These are phyloP conservation scores for Silurus glanis DNA, from an alignment of 2,113 vertebrate species.

Conservation along the genomic window DNA sequence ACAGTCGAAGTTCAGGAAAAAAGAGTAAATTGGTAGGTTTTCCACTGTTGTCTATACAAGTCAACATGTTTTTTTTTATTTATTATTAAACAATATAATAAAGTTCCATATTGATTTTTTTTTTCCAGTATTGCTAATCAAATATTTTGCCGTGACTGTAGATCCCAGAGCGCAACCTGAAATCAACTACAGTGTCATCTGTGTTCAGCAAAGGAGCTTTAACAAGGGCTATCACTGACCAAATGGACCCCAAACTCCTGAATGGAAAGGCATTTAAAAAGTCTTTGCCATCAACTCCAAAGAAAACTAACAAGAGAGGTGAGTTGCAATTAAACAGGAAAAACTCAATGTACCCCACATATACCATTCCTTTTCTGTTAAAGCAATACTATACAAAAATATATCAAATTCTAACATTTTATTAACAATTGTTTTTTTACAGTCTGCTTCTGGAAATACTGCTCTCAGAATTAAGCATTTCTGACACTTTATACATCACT, in stretches of 20 bases:
- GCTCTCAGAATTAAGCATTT: conserved; percentile 73
- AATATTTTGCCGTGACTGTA: conserved; percentile 25
- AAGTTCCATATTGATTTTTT: background rate
- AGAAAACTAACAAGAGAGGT: conserved; percentile 77
- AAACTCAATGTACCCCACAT: background rate
- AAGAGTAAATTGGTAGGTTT: conserved; percentile 67
- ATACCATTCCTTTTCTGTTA: background rate
- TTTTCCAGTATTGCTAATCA: background rate
- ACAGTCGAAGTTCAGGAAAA: conserved; percentile 58
- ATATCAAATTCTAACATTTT: background rate
- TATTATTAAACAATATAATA: background rate
- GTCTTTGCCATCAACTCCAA: conserved; percentile 61
- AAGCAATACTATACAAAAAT: background rate
- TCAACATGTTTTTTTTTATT: background rate
- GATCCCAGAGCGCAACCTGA: conserved; percentile 54
- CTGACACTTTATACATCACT: background rate
- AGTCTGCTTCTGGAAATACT: conserved; percentile 82
- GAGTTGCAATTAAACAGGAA: background rate
- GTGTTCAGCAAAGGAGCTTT: conserved; percentile 53
- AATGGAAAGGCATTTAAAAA: conserved; percentile 64
- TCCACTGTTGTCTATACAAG: background rate
- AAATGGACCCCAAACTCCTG: conserved; percentile 45
- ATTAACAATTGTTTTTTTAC: conserved; percentile 39
- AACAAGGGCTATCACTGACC: conserved; percentile 55
- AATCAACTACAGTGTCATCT: conserved; percentile 60